A percentile compares a stretch with the other conserved stretches of the same genome.
phyloP scores from a whole-genome alignment of 35 echinoderm and acorn worm genomes.

The Apostichopus californicus region DNA sequence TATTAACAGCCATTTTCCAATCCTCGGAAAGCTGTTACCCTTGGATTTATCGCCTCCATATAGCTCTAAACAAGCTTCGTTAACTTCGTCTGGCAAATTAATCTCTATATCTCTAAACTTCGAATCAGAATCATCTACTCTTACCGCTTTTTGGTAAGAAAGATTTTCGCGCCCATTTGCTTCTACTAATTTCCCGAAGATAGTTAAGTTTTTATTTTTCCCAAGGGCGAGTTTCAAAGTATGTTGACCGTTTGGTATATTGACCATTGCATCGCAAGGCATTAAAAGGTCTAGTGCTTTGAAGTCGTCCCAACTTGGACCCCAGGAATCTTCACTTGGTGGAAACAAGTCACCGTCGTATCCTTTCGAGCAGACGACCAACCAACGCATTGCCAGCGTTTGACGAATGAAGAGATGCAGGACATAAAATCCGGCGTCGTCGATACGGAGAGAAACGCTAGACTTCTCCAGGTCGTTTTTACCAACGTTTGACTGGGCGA shows the following conservation, averaged over 20 bases:
- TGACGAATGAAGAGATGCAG: constrained; percentile 1
- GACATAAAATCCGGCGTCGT: background rate
- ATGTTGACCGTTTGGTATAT: background rate
- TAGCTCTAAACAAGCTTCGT: background rate
- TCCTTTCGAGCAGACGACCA: background rate
- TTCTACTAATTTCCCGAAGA: constrained; percentile 3
- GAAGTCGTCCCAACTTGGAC: constrained; percentile 19
- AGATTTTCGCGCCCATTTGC: constrained; percentile 4
- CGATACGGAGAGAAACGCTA: background rate
- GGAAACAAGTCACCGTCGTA: constrained; percentile 3
- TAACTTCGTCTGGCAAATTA: background rate
- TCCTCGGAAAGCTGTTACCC: background rate
- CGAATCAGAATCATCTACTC: background rate
- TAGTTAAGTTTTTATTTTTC: background rate
- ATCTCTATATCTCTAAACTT: background rate
- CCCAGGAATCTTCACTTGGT: background rate
- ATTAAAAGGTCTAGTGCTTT: background rate
- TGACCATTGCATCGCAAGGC: background rate
- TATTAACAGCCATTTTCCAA: constrained; percentile 10
- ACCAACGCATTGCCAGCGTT: constrained; percentile 12
- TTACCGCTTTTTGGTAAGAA: constrained; percentile 30
- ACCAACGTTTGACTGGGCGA: background rate
- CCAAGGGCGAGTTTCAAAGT: background rate
- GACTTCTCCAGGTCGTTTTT: constrained; percentile 15
- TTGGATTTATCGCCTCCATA: background rate